phyloP scores from a whole-genome alignment of 2,113 vertebrate species.

The Neodontobutis hainanensis region DNA sequence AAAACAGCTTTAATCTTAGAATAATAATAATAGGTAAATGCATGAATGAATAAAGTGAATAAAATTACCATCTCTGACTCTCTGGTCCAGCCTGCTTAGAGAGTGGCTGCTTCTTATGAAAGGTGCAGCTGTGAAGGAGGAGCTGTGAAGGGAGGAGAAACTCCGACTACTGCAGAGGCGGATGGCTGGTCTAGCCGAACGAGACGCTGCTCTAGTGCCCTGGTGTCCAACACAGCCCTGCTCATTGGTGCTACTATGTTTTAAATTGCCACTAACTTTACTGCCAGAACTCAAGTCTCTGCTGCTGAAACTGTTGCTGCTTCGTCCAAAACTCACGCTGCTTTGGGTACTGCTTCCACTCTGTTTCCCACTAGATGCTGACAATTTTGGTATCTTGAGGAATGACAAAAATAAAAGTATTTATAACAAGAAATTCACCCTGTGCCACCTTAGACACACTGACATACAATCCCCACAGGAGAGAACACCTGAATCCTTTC shows the following conservation, averaged over 20 bases:
- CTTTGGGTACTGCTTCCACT: constrained; percentile 20
- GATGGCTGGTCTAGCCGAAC: constrained; percentile 12
- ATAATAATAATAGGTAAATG: not conserved
- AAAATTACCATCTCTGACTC: constrained; percentile 42
- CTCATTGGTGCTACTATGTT: constrained; percentile 22
- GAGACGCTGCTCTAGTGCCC: constrained; percentile 14
- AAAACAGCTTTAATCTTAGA: not conserved
- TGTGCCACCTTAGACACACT: constrained; percentile 28
- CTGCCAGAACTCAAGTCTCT: constrained; percentile 18
- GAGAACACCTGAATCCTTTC: constrained; percentile 59
- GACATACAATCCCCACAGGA: constrained; percentile 54
- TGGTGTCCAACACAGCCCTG: constrained; percentile 13
- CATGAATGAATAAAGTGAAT: not conserved
- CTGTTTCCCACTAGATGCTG: constrained; percentile 20
- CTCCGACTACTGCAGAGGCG: constrained; percentile 65
- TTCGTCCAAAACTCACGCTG: constrained; percentile 3
- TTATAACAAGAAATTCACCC: constrained; percentile 1
- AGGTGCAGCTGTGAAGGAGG: constrained; percentile 38
- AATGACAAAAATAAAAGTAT: not conserved
- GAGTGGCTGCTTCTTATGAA: constrained; percentile 65
- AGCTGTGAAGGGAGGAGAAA: constrained; percentile 60
- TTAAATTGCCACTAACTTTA: constrained; percentile 39
- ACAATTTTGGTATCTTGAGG: not conserved
- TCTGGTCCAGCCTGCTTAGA: constrained; percentile 66
- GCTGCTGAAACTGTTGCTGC: constrained; percentile 46